Percentiles rank a stretch among this genome's conserved stretches.
Conservation (phyloP, 2,797 vertebrate species). For the Erpetoichthys calabaricus region DNA sequence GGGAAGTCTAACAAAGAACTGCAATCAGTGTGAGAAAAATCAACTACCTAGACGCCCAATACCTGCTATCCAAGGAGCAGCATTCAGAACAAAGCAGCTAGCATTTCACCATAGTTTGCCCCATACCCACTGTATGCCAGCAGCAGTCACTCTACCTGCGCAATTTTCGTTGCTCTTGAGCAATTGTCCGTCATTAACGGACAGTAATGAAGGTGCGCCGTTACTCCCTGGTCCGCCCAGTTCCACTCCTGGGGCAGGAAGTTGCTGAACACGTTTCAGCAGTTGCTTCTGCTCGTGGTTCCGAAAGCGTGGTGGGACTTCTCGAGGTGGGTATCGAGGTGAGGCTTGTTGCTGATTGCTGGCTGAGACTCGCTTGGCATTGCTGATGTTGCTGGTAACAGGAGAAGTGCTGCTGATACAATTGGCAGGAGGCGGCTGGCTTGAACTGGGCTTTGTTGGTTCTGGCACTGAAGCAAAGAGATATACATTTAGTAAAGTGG, state of each 20-base stretch:
- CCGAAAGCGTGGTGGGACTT: conserved; percentile 71
- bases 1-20: no score
- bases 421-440: conserved; percentile 72
- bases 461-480: conserved; percentile 65
- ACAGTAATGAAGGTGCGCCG: conserved; percentile 22
- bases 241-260: conserved; percentile 56
- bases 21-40: no score
- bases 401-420: conserved; percentile 58
- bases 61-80: no score
- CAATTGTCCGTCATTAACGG: conserved; percentile 56
- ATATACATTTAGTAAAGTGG: not conserved
- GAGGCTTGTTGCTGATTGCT: conserved; percentile 55
- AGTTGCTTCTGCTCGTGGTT: conserved; percentile 83
- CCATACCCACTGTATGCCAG: not conserved
- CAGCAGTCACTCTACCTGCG: conserved; percentile 59
- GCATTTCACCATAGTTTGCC: no score
- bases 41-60: no score
- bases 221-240: conserved; percentile 60
- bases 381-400: conserved; percentile 75
- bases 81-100: no score
- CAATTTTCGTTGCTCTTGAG: conserved; percentile 53
- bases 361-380: conserved; percentile 84
- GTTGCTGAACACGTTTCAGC: conserved; percentile 71
- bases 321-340: conserved; percentile 72
- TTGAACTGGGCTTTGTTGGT: conserved; percentile 65